Evolutionary conservation across 2,113 vertebrate species (phyloP).

Genomic region (Caranx melampygus): DNA sequence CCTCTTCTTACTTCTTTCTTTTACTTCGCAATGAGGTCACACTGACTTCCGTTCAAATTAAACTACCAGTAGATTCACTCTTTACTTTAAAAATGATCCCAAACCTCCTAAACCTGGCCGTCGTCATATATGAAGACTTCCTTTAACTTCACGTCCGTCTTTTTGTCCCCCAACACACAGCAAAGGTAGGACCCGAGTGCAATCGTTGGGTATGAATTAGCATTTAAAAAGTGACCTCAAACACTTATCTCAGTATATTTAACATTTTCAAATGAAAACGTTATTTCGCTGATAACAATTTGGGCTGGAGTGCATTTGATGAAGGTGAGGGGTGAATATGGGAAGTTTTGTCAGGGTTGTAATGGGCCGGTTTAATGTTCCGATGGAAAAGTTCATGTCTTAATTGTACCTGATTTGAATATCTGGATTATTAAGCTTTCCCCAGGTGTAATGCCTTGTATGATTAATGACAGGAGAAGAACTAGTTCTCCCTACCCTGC

Average conservation of each 20-base stretch:
- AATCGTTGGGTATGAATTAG: background rate
- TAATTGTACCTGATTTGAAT: conserved; percentile 63
- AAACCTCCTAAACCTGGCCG: no score
- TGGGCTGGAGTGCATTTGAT: background rate
- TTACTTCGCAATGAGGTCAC: conserved; percentile 5
- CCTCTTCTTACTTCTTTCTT: background rate
- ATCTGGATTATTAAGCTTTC: conserved; percentile 46
- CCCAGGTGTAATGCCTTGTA: conserved; percentile 47
- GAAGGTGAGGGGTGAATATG: background rate
- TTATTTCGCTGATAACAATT: background rate
- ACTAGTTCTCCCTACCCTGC: conserved; percentile 30
- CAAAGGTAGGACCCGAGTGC: background rate
- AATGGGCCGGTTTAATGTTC: conserved; percentile 46
- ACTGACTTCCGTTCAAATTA: no score
- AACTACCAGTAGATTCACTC: background rate
- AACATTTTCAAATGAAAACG: conserved; percentile 13
- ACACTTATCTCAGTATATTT: conserved; percentile 9
- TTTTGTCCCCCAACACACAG: background rate
- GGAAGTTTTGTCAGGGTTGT: conserved; percentile 21
- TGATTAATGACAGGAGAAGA: conserved; percentile 57
- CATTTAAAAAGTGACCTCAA: background rate
- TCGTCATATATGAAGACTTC: no score
- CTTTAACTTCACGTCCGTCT: no score
- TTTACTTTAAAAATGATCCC: no score
- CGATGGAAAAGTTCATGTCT: conserved; percentile 23